phyloP scores from a whole-genome alignment of 2,113 vertebrate genomes.

The Hiodon tergisus region DNA sequence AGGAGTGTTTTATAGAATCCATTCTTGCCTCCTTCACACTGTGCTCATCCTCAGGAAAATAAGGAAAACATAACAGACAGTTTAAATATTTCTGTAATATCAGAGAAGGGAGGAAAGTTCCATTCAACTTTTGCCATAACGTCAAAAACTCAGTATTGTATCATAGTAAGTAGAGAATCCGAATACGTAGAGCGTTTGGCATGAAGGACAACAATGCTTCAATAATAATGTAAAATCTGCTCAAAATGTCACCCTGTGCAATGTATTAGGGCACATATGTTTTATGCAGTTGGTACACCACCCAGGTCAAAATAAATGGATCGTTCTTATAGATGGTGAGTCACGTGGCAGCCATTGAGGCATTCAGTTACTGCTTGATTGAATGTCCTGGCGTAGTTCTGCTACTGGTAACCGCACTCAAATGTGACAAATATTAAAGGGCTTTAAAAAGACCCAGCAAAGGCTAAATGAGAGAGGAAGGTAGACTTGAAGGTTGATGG shows the following conservation, averaged over 20 bases:
- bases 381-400: too few relatives aligned
- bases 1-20: slow-evolving; percentile 40
- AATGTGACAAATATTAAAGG: too few relatives aligned
- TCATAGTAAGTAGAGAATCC: slow-evolving; percentile 33
- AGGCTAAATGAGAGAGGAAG: too few relatives aligned
- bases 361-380: too few relatives aligned
- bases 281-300: slow-evolving; percentile 31
- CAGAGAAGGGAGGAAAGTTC: slow-evolving; percentile 31
- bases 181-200: slow-evolving; percentile 40
- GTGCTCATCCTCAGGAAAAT: slow-evolving; percentile 13
- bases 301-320: too few relatives aligned
- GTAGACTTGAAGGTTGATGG: too few relatives aligned
- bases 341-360: too few relatives aligned
- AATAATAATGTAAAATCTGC: slow-evolving; percentile 32
- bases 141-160: neutral
- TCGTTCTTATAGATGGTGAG: too few relatives aligned
- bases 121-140: neutral
- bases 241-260: slow-evolving; percentile 37
- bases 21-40: slow-evolving; percentile 27
- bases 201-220: slow-evolving; percentile 22
- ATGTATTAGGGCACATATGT: slow-evolving; percentile 44
- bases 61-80: slow-evolving; percentile 26
- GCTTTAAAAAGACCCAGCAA: too few relatives aligned
- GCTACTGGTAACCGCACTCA: too few relatives aligned
- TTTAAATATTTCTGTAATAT: slow-evolving; percentile 19